Conservation (phyloP, 2,797 vertebrate species). For the Ataeniobius toweri region DNA sequence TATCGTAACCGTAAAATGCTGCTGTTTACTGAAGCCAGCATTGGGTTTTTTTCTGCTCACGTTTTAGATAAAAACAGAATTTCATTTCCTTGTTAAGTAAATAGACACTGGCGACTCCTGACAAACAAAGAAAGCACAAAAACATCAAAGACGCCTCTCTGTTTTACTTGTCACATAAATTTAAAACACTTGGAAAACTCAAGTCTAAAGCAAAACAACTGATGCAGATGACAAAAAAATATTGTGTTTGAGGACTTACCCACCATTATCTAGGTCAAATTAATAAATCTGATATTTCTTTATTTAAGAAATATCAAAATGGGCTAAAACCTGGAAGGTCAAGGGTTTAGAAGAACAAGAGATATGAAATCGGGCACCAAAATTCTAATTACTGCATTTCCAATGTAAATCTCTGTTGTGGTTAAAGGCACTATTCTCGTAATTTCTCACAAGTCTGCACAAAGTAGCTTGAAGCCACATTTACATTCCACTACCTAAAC, state of each 20-base stretch:
- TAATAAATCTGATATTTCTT: not conserved
- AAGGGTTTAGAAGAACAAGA: too few species aligned
- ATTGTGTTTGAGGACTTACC: not conserved
- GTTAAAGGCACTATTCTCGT: too few species aligned
- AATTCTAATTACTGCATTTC: too few species aligned
- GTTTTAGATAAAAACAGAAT: not conserved
- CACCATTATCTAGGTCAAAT: not conserved
- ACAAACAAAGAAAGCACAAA: not conserved
- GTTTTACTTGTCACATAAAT: not conserved
- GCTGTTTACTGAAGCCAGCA: slow-evolving; percentile 9
- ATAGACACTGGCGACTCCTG: not conserved
- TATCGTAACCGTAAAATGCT: not conserved
- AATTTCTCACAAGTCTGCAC: too few species aligned
- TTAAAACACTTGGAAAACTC: not conserved
- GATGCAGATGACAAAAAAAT: not conserved
- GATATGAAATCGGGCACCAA: too few species aligned
- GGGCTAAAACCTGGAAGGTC: too few species aligned
- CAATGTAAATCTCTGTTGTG: too few species aligned
- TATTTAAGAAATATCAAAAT: too few species aligned
- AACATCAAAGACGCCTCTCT: not conserved
- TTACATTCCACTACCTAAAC: too few species aligned
- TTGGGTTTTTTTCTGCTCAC: not conserved
- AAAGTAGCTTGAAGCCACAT: too few species aligned
- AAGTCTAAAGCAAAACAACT: not conserved
- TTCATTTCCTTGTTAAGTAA: slow-evolving; percentile 4